Percentiles rank a stretch among this genome's conserved stretches.
phyloP scores from a whole-genome alignment of 2,797 vertebrate genomes.

The Podarcis siculus region DNA sequence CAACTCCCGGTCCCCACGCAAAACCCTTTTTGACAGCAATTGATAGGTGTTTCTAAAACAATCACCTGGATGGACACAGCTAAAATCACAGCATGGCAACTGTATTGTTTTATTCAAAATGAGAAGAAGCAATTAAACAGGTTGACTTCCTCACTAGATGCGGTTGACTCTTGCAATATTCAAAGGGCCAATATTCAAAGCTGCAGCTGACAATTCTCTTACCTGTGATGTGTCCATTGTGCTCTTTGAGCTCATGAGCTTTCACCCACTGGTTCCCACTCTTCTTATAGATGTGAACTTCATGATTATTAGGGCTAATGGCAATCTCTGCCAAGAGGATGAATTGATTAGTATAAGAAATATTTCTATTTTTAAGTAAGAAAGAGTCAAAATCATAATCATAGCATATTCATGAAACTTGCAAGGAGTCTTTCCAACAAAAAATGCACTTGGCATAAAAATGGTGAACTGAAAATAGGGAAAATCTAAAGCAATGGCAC shows the following conservation, averaged over 20 bases:
- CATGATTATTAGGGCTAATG: conserved; percentile 98
- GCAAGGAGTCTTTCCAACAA: background rate
- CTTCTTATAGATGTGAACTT: conserved; percentile 99
- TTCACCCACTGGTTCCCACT: conserved; percentile 96
- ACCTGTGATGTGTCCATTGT: conserved; percentile 99
- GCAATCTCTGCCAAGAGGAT: conserved; percentile 88
- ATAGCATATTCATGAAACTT: background rate
- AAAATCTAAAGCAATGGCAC: background rate
- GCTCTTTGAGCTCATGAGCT: conserved; percentile 96
- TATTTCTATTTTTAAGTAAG: background rate
- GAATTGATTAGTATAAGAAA: background rate
- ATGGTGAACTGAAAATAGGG: background rate
- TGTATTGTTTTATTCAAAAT: background rate
- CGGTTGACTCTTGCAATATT: background rate
- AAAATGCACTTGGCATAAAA: background rate
- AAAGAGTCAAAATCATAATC: background rate
- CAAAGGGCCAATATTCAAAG: background rate
- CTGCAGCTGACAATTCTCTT: background rate
- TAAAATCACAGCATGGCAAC: background rate
- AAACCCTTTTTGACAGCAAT: background rate
- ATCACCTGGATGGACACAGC: background rate
- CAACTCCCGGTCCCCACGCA: background rate
- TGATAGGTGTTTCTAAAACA: background rate
- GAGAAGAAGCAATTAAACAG: background rate
- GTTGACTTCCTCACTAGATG: background rate